Evolutionary conservation across 2,797 vertebrate genomes (phyloP).

Genomic region (Semaprochilodus insignis): DNA sequence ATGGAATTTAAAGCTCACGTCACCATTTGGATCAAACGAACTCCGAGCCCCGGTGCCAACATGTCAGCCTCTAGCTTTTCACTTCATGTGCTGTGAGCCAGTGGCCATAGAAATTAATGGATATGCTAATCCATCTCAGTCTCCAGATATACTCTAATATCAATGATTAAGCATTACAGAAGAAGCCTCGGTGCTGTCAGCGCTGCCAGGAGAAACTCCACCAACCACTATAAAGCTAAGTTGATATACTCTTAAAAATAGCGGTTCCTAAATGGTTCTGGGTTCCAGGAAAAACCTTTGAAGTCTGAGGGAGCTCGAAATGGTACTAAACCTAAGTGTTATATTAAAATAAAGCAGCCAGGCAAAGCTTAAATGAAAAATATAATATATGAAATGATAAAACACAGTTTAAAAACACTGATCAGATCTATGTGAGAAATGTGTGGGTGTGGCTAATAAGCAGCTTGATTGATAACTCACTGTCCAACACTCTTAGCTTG

Average conservation of each 20-base stretch:
- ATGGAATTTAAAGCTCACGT: neutral
- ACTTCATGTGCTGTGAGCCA: constrained; percentile 3
- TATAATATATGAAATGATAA: too few relatives aligned
- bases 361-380: too few relatives aligned
- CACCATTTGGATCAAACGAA: neutral
- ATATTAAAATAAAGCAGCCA: too few relatives aligned
- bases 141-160: neutral
- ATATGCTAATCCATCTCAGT: neutral
- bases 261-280: neutral
- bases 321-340: too few relatives aligned
- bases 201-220: neutral
- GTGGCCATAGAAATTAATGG: constrained; percentile 12
- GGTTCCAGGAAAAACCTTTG: neutral
- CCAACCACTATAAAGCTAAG: neutral
- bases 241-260: neutral
- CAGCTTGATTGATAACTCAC: too few relatives aligned
- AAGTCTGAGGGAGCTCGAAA: too few relatives aligned
- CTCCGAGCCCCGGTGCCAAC: neutral
- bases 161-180: constrained; percentile 1
- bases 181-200: neutral
- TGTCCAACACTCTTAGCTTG: too few relatives aligned
- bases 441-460: too few relatives aligned
- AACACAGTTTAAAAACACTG: too few relatives aligned
- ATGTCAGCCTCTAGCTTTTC: neutral
- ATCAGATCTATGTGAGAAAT: too few relatives aligned